Conservation (phyloP, 2,113 vertebrate species). For the Cavia aperea region DNA sequence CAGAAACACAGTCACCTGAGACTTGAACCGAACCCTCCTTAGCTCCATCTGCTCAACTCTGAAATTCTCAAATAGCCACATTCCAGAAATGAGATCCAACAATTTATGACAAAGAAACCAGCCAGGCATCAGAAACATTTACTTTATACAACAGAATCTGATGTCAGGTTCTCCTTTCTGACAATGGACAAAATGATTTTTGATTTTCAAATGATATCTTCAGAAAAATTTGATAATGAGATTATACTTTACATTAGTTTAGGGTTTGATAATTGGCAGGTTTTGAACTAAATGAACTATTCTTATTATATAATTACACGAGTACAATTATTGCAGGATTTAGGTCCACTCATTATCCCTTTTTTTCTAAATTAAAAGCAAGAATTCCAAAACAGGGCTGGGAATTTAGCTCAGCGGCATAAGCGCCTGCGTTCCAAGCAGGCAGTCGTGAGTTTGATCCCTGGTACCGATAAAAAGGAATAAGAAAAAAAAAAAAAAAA, state of each 20-base stretch:
- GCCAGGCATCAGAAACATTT: background rate
- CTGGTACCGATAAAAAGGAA: too few species aligned
- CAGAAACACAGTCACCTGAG: background rate
- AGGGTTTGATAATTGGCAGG: background rate
- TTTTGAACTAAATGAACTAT: background rate
- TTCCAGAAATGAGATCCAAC: background rate
- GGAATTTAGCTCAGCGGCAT: too few species aligned
- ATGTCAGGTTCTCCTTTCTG: background rate
- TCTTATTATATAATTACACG: background rate
- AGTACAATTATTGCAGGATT: background rate
- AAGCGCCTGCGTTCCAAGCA: too few species aligned
- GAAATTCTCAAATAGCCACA: background rate
- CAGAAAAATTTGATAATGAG: background rate
- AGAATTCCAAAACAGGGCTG: too few species aligned
- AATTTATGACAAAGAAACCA: background rate
- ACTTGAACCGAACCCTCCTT: background rate
- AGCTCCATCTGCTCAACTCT: background rate
- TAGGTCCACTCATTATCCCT: fast-evolving
- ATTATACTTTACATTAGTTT: background rate
- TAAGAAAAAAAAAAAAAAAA: too few species aligned
- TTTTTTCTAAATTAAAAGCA: background rate
- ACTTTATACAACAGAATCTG: background rate
- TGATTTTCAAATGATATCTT: background rate
- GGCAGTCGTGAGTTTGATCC: too few species aligned
- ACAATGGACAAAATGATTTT: background rate